Base-by-base conservation (phyloP, 2,113 vertebrate species). In the Elachura formosa region DNA sequence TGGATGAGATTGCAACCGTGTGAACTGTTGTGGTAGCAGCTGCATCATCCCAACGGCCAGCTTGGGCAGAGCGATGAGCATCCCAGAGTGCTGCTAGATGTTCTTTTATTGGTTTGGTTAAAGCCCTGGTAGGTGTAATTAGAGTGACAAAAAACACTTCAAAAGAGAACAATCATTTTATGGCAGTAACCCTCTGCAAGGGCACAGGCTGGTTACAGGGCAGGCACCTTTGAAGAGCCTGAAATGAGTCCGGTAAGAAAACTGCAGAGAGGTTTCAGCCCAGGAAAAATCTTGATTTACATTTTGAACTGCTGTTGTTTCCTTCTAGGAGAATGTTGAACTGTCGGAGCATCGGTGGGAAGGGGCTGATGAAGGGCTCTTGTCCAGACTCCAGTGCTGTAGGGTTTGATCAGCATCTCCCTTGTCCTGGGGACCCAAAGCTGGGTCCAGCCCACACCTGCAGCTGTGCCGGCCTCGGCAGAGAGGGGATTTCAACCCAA, bases 301-400 rank as follows among this genome's bases (percentile, higher is more conserved):
- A 66, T 12, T 20, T 33, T 29, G 48, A 21, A 17, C 56, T 82
- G 82, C 71, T 82, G 1, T 66, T 46, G 6, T 67, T 45, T 79
- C 16, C 55, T 67, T 24, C 15, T 1, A 14, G 51, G 66, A 63
- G 56, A 63, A 25, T 0, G 2, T 4, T 23, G 61, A 71, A 10
- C 46, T 0, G 0, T 10, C 28, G 64, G 34, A 72, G 11, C 8
- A 1, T 49, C 0, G 0, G 7, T 84, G 87, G 36, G 26, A 51
- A 72, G 48, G 26, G 24, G 23, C 5, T 71, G 78, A 33, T 38
- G 61, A 19, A 26, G n/a, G 43, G 21, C 21, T 31, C 20, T 40
- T 23, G 25, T n/a, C 26, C 45, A 29, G 63, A 21, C 11, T 79
- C 11, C 6, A 11, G 20, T 2, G 10, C 28, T 28, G 56, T 46